phyloP scores from a whole-genome alignment of 1,140 invertebrate species.

The Drosophila mojavensis region DNA sequence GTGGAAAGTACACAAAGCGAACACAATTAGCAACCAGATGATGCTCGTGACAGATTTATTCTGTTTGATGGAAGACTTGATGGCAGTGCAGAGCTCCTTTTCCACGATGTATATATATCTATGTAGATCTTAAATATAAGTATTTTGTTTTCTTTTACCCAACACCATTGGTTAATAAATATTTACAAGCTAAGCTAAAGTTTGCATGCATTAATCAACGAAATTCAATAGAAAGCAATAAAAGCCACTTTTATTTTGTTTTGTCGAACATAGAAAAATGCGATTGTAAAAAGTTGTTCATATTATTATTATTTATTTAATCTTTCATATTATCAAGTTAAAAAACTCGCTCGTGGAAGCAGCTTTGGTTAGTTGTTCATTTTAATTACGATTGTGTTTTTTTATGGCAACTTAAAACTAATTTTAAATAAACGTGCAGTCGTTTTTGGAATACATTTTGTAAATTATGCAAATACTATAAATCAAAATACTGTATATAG shows the following conservation, averaged over 20 bases:
- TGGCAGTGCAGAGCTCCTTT: slow-evolving; percentile 2
- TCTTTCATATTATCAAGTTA: slow-evolving; percentile 29
- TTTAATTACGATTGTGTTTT: neutral
- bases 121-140: slow-evolving; percentile 9
- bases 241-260: slow-evolving; percentile 10
- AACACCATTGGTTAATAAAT: slow-evolving; percentile 22
- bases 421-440: slow-evolving; percentile 46
- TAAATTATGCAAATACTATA: slow-evolving; percentile 29
- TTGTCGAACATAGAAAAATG: slow-evolving; percentile 35
- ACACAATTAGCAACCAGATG: slow-evolving; percentile 16
- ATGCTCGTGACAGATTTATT: neutral
- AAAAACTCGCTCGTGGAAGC: slow-evolving; percentile 23
- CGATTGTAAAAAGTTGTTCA: slow-evolving; percentile 39
- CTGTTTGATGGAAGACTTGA: neutral
- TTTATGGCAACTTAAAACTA: slow-evolving; percentile 42
- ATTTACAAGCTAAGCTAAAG: slow-evolving; percentile 40
- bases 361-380: slow-evolving; percentile 30
- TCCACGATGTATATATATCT: slow-evolving; percentile 2
- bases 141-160: neutral
- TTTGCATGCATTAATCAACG: slow-evolving; percentile 26
- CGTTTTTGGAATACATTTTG: slow-evolving; percentile 13
- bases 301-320: slow-evolving; percentile 44
- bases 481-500: slow-evolving; percentile 7
- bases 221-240: slow-evolving; percentile 2
- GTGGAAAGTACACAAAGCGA: slow-evolving; percentile 7